A percentile compares a stretch with the other conserved stretches of the same genome.
Evolutionary conservation across 1,140 invertebrate species (phyloP).

Genomic region (Mactra quadrangularis): DNA sequence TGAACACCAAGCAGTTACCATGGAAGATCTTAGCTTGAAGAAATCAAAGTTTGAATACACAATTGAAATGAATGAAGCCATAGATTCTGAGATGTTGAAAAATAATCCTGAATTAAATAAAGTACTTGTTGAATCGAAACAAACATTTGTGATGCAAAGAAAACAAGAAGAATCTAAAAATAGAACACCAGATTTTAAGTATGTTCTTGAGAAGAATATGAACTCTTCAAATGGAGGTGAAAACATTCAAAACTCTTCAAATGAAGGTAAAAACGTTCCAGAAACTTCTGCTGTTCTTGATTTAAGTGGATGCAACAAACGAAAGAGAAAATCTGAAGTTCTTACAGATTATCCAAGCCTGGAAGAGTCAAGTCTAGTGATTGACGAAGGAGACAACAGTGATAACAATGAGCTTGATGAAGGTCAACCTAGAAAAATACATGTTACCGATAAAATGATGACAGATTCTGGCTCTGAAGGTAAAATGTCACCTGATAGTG

Average conservation of each 20-base stretch:
- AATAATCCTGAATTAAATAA: background rate
- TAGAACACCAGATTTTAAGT: no score
- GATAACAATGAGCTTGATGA: background rate
- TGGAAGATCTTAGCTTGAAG: no score
- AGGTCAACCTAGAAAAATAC: slow-evolving; percentile 12
- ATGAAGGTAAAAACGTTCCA: background rate
- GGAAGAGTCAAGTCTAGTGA: background rate
- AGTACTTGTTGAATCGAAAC: background rate
- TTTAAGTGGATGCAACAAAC: slow-evolving; percentile 30
- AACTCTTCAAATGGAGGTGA: no score
- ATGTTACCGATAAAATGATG: background rate
- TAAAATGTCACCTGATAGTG: background rate
- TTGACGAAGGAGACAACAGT: background rate
- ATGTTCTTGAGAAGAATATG: no score
- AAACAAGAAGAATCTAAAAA: no score
- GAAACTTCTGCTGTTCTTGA: background rate
- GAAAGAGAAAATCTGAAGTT: slow-evolving; percentile 45
- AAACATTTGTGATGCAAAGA: no score
- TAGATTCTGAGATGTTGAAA: background rate
- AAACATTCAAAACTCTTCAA: background rate
- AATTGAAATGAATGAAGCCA: slow-evolving; percentile 16
- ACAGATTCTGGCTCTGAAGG: background rate
- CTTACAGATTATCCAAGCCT: slow-evolving; percentile 5
- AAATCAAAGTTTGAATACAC: slow-evolving; percentile 27
- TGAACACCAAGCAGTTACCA: no score